phyloP scores from a whole-genome alignment of 2,888 invertebrate genomes.

The Drosophila histrio region DNA sequence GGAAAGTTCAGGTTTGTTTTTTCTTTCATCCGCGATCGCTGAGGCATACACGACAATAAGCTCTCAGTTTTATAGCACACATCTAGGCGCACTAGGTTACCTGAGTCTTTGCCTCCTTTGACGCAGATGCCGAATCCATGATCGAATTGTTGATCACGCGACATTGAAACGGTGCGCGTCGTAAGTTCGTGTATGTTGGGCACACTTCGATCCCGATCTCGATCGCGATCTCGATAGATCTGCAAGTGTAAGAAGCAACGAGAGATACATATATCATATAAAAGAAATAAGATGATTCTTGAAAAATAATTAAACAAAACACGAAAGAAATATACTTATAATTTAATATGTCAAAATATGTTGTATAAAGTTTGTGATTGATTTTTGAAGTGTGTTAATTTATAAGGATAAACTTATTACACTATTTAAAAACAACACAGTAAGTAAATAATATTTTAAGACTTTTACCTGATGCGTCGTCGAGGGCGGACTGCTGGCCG shows the following conservation, averaged over 20 bases:
- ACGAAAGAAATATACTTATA: no score
- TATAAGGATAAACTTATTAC: no score
- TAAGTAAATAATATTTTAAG: no score
- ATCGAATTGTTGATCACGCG: conserved; percentile 91
- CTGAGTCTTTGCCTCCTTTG: conserved; percentile 95
- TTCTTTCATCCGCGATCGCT: no score
- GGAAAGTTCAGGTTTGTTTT: no score
- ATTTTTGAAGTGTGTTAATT: no score
- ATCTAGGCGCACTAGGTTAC: conserved; percentile 83
- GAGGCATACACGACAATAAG: background rate
- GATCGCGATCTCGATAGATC: conserved; percentile 85
- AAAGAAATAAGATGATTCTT: no score
- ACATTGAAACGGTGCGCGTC: conserved; percentile 94
- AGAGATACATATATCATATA: no score
- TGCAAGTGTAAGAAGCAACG: conserved; percentile 67
- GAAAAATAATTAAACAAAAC: no score
- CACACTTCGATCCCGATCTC: conserved; percentile 86
- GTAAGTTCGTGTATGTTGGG: conserved; percentile 90
- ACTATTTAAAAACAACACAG: no score
- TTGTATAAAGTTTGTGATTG: no score
- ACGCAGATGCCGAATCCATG: conserved; percentile 96
- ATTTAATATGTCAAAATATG: no score
- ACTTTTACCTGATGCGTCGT: conserved; percentile 89
- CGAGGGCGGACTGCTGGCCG: conserved; percentile 91
- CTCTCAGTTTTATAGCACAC: conserved; percentile 1